Conservation (phyloP, 2,888 invertebrate genomes). For the Ceraclea dissimilis region DNA sequence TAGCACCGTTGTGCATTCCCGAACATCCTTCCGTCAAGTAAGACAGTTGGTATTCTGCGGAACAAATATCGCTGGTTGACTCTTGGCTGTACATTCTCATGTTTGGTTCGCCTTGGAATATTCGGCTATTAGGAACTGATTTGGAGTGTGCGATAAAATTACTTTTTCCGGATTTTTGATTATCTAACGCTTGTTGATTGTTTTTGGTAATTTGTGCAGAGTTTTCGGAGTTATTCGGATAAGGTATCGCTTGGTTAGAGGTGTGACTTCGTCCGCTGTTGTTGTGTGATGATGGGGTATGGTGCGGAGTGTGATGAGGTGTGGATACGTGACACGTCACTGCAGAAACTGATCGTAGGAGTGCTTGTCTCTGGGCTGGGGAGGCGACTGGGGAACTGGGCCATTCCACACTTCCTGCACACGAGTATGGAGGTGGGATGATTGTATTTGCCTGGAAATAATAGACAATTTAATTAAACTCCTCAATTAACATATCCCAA, state of each 20-base stretch:
- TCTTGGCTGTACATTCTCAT: conserved; percentile 8
- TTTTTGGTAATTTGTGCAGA: not conserved
- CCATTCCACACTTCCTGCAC: conserved; percentile 66
- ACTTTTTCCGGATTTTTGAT: conserved; percentile 4
- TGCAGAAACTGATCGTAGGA: conserved; percentile 55
- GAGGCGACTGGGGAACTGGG: conserved; percentile 39
- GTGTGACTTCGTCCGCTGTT: conserved; percentile 20
- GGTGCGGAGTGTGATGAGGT: conserved; percentile 19
- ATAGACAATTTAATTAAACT: not conserved
- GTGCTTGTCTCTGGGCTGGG: conserved; percentile 32
- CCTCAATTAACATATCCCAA: too few relatives aligned
- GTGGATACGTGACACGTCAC: conserved; percentile 38
- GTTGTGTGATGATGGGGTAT: not conserved
- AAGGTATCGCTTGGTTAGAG: conserved; percentile 28
- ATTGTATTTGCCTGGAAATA: conserved; percentile 62
- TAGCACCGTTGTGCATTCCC: not conserved
- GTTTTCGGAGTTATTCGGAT: not conserved
- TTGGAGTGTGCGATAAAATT: conserved; percentile 8
- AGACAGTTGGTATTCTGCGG: not conserved
- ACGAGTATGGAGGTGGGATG: conserved; percentile 78
- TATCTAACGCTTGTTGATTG: not conserved
- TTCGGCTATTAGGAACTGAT: conserved; percentile 14
- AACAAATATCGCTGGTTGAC: conserved; percentile 1
- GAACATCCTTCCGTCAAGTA: conserved; percentile 4
- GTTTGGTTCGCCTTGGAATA: not conserved